These are phyloP conservation scores for Parnassius orleans DNA, from an alignment of 2,888 invertebrate species.

Conservation along the genomic window DNA sequence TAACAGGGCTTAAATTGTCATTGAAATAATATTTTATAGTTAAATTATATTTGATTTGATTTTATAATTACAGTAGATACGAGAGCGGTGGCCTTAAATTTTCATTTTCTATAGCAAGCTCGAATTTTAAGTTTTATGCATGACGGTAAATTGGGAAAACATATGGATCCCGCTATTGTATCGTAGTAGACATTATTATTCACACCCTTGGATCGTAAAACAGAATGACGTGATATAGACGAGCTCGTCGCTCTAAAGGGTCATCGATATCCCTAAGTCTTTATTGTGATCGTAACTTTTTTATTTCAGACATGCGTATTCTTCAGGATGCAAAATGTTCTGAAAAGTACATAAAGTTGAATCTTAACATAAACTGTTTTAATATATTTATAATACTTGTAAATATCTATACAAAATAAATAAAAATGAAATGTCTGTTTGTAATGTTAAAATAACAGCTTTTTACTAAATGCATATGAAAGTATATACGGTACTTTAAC, in stretches of 20 bases:
- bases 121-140: slow-evolving; percentile 30
- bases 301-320: not conserved
- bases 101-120: not conserved
- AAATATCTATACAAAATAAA: no score
- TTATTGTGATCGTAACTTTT: slow-evolving; percentile 29
- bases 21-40: no score
- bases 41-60: no score
- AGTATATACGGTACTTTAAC: no score
- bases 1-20: no score
- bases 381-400: not conserved
- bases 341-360: not conserved
- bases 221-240: slow-evolving; percentile 44
- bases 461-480: no score
- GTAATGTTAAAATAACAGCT: no score
- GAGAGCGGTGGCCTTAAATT: no score
- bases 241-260: slow-evolving; percentile 43
- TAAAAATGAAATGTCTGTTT: no score
- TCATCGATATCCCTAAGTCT: slow-evolving; percentile 48
- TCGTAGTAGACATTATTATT: slow-evolving; percentile 49
- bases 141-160: slow-evolving; percentile 43
- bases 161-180: slow-evolving; percentile 43
- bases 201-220: slow-evolving; percentile 55
- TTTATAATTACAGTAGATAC: no score
- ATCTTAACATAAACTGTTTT: not conserved
- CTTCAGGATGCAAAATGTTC: not conserved